phyloP scores from a whole-genome alignment of 2,888 invertebrate genomes.

The Rhagonycha fulva region DNA sequence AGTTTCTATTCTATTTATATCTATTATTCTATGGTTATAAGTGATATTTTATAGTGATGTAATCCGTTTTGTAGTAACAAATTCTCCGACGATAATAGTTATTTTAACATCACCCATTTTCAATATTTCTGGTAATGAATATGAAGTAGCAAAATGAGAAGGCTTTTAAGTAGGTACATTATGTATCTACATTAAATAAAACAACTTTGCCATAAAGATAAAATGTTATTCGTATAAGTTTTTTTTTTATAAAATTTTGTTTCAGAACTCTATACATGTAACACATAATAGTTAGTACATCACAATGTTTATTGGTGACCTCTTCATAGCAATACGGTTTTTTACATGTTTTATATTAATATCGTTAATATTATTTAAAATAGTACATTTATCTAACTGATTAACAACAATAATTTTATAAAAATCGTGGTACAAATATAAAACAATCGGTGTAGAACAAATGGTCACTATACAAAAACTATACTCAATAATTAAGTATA shows the following conservation, averaged over 20 bases:
- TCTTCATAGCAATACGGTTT: not conserved
- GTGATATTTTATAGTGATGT: too few species aligned
- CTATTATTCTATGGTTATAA: too few species aligned
- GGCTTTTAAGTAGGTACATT: too few species aligned
- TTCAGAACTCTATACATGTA: not conserved
- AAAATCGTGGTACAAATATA: conserved; percentile 43
- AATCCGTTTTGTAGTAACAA: too few species aligned
- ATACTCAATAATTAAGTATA: conserved; percentile 12
- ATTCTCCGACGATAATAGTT: too few species aligned
- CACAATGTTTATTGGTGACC: not conserved
- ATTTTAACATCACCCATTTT: too few species aligned
- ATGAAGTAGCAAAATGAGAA: too few species aligned
- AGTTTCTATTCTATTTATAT: too few species aligned
- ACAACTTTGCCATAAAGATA: not conserved
- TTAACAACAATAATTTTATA: conserved; percentile 39
- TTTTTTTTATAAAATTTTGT: not conserved
- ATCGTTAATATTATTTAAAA: conserved; percentile 41
- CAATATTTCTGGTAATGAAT: too few species aligned
- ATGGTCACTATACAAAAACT: conserved; percentile 13
- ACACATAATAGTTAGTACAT: not conserved
- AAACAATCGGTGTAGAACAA: conserved; percentile 43
- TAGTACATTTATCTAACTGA: conserved; percentile 39
- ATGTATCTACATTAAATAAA: not conserved
- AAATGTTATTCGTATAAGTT: not conserved
- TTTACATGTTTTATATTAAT: conserved; percentile 21